These are phyloP conservation scores for Orchesella cincta DNA, from an alignment of 1,140 invertebrate species.

Conservation along the genomic window DNA sequence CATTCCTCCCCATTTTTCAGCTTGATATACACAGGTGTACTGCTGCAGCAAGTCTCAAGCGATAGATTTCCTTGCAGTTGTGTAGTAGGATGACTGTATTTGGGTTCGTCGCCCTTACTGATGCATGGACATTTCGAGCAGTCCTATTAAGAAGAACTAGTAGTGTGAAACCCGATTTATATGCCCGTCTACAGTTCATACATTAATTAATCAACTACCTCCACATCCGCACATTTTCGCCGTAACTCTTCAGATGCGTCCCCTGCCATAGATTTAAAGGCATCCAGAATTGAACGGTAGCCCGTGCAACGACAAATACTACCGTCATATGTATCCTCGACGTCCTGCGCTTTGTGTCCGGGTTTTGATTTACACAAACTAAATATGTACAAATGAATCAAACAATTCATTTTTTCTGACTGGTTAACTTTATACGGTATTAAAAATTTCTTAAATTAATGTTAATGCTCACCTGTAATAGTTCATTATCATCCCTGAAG, in stretches of 20 bases:
- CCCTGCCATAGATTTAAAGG: conserved; percentile 59
- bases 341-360: conserved; percentile 65
- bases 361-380: conserved; percentile 37
- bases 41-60: conserved; percentile 17
- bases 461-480: conserved; percentile 68
- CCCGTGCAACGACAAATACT: conserved; percentile 83
- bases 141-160: neutral
- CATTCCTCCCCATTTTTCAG: conserved; percentile 55
- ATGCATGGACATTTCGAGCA: conserved; percentile 19
- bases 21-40: conserved; percentile 35
- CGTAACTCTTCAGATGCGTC: conserved; percentile 53
- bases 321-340: conserved; percentile 76
- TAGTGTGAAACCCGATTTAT: neutral
- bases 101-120: neutral
- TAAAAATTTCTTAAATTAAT: no score
- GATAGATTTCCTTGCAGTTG: conserved; percentile 21
- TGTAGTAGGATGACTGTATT: conserved; percentile 2
- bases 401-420: no score
- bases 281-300: conserved; percentile 75
- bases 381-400: conserved; percentile 35
- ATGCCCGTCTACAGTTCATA: conserved; percentile 52
- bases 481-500: conserved; percentile 82
- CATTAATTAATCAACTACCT: conserved; percentile 63
- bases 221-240: conserved; percentile 42
- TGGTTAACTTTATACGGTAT: no score